Conservation (phyloP, 1,140 invertebrate species). For the Caerostris darwini region DNA sequence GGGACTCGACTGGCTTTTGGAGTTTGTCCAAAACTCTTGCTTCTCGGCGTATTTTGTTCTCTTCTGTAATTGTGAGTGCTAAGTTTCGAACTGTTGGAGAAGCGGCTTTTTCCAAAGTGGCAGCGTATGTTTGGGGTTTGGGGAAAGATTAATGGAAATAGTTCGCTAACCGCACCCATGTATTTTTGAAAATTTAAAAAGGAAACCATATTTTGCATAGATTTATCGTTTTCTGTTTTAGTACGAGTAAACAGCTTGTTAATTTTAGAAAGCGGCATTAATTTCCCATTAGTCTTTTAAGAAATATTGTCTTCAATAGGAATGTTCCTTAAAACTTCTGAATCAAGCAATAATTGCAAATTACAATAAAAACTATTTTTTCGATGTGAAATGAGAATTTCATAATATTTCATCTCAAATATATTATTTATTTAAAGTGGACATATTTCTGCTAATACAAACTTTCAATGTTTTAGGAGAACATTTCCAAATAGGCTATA, state of each 20-base stretch:
- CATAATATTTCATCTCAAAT: too few relatives aligned
- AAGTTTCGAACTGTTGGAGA: background rate
- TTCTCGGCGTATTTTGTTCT: background rate
- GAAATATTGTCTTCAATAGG: too few relatives aligned
- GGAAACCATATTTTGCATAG: background rate
- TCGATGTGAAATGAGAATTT: too few relatives aligned
- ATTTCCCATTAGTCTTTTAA: too few relatives aligned
- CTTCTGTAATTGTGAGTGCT: background rate
- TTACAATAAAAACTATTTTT: too few relatives aligned
- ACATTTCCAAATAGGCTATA: too few relatives aligned
- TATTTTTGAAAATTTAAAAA: background rate
- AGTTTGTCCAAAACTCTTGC: background rate
- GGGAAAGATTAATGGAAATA: background rate
- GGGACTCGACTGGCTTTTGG: background rate
- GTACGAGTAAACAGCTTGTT: background rate
- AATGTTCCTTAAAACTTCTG: too few relatives aligned
- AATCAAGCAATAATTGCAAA: too few relatives aligned
- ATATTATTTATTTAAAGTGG: too few relatives aligned
- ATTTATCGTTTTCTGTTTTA: background rate
- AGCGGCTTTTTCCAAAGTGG: background rate
- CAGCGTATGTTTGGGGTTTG: background rate
- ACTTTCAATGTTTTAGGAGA: too few relatives aligned
- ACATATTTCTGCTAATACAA: too few relatives aligned
- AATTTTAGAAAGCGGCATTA: too few relatives aligned
- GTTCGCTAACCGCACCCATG: background rate